phyloP scores from a whole-genome alignment of 2,797 vertebrate genomes.

The Avahi laniger region DNA sequence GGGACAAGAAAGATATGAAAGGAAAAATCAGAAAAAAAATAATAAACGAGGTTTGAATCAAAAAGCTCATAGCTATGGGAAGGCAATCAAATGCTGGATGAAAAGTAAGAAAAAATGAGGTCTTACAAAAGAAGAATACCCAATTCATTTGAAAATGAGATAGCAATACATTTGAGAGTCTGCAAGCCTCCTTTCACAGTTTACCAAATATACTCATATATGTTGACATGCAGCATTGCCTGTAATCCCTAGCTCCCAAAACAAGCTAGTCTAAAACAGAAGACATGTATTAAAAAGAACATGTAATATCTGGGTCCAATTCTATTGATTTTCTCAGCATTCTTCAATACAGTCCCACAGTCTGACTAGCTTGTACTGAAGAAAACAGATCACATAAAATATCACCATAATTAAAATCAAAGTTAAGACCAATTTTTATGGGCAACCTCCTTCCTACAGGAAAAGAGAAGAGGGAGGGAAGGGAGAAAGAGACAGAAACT shows the following conservation, averaged over 20 bases:
- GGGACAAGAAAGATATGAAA: neutral
- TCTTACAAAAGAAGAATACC: neutral
- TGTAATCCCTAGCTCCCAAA: neutral
- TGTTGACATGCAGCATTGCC: neutral
- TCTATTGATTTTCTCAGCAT: neutral
- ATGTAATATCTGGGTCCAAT: neutral
- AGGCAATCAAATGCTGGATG: neutral
- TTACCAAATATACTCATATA: neutral
- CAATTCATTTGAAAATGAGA: slow-evolving; percentile 1
- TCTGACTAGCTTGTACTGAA: neutral
- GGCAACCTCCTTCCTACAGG: neutral
- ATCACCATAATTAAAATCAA: slow-evolving; percentile 1
- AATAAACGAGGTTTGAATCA: neutral
- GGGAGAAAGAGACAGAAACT: neutral
- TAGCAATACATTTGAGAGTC: neutral
- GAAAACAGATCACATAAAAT: slow-evolving; percentile 23
- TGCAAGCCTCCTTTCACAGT: neutral
- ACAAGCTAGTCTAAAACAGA: neutral
- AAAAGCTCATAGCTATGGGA: neutral
- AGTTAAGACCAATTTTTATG: neutral
- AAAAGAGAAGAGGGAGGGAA: neutral
- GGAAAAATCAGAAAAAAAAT: neutral
- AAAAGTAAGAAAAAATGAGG: neutral
- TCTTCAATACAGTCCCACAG: neutral
- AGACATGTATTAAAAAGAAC: neutral